phyloP scores from a whole-genome alignment of 2,888 invertebrate genomes.

The Clitarchus hookeri region DNA sequence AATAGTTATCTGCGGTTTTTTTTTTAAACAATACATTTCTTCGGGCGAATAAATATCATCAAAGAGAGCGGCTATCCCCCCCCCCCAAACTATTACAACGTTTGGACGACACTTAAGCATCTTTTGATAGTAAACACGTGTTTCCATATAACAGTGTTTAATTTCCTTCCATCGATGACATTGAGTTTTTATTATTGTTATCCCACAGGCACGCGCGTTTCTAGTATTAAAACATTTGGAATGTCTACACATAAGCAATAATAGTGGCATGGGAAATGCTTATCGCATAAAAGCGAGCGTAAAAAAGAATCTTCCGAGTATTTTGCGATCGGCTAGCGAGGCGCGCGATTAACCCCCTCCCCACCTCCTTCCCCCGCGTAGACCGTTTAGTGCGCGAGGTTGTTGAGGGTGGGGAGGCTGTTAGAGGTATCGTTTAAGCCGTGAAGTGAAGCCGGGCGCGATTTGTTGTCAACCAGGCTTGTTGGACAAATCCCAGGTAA shows the following conservation, averaged over 20 bases:
- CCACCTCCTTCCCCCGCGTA: not conserved
- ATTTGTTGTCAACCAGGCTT: not conserved
- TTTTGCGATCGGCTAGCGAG: not conserved
- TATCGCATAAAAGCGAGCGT: not conserved
- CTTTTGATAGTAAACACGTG: too few relatives aligned
- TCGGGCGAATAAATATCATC: too few relatives aligned
- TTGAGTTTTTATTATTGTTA: too few relatives aligned
- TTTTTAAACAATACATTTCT: too few relatives aligned
- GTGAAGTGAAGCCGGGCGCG: not conserved
- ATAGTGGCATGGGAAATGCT: not conserved
- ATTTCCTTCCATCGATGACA: too few relatives aligned
- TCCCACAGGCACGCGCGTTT: not conserved
- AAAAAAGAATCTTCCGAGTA: not conserved
- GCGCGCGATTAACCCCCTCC: not conserved
- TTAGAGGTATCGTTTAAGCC: not conserved
- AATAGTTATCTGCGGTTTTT: too few relatives aligned
- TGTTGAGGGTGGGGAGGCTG: not conserved
- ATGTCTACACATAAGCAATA: not conserved
- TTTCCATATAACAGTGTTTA: too few relatives aligned
- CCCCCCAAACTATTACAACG: too few relatives aligned
- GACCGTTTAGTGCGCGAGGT: not conserved
- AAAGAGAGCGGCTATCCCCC: too few relatives aligned
- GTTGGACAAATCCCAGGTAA: conserved; percentile 3
- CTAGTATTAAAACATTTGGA: not conserved
- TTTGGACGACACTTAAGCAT: too few relatives aligned